Evolutionary conservation across 2,888 invertebrate genomes (phyloP).

Genomic region (Magallana nippona): DNA sequence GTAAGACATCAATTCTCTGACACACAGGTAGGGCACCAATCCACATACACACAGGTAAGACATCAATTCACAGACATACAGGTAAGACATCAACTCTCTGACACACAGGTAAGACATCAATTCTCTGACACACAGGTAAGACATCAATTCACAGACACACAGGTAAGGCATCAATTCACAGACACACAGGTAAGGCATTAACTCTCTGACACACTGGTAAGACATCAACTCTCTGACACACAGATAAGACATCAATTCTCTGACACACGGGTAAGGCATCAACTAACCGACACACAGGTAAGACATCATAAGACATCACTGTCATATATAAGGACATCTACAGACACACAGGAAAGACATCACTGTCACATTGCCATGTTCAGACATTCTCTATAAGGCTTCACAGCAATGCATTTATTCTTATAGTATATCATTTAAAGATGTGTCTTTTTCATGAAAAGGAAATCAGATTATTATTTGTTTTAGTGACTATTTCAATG

Average conservation of each 20-base stretch:
- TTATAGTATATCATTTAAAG: no score
- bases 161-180: slow-evolving; percentile 87
- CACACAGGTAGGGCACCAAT: slow-evolving; percentile 84
- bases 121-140: slow-evolving; percentile 89
- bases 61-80: neutral
- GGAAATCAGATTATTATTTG: no score
- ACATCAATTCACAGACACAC: slow-evolving; percentile 94
- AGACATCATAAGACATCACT: slow-evolving; percentile 91
- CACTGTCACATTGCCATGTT: slow-evolving; percentile 85
- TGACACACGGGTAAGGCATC: slow-evolving; percentile 83
- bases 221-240: neutral
- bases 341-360: slow-evolving; percentile 97
- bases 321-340: slow-evolving; percentile 90
- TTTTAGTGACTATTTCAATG: no score
- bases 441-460: no score
- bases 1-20: slow-evolving; percentile 83
- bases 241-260: neutral
- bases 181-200: slow-evolving; percentile 82
- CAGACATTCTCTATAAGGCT: slow-evolving; percentile 85
- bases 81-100: neutral
- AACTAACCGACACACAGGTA: slow-evolving; percentile 96
- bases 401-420: no score
- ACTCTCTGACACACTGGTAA: slow-evolving; percentile 91
- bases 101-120: neutral
- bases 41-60: no score